Evolutionary conservation across 2,888 invertebrate species (phyloP).

Genomic region (Brassicogethes aeneus): DNA sequence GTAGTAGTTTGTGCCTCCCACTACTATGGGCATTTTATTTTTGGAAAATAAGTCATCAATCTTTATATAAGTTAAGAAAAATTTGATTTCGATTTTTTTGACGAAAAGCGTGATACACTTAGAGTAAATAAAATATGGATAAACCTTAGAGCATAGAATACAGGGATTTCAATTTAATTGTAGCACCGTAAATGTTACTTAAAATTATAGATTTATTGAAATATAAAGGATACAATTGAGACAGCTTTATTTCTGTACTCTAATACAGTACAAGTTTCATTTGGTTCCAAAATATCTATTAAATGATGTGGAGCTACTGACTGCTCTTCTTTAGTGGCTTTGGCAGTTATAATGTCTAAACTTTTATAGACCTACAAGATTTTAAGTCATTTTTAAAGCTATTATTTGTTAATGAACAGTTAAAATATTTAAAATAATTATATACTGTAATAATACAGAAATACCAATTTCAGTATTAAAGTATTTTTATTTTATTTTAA

Average conservation of each 20-base stretch:
- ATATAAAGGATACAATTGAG: constrained; percentile 67
- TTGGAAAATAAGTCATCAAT: constrained; percentile 62
- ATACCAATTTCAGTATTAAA: too few relatives aligned
- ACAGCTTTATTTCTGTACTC: constrained; percentile 76
- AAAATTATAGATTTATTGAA: neutral
- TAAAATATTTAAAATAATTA: too few relatives aligned
- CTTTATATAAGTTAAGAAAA: constrained; percentile 46
- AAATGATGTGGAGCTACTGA: constrained; percentile 75
- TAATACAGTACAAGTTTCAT: constrained; percentile 69
- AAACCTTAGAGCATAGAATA: too few relatives aligned
- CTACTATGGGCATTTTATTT: constrained; percentile 79
- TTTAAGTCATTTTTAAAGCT: too few relatives aligned
- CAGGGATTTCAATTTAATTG: too few relatives aligned
- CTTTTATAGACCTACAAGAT: constrained; percentile 88
- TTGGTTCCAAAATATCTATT: constrained; percentile 76
- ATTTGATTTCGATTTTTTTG: too few relatives aligned
- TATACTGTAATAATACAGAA: too few relatives aligned
- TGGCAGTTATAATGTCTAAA: constrained; percentile 87
- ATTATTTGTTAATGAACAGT: too few relatives aligned
- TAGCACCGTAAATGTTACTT: too few relatives aligned
- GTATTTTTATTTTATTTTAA: too few relatives aligned
- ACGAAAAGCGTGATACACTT: too few relatives aligned
- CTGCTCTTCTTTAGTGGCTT: constrained; percentile 76
- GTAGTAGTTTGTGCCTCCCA: constrained; percentile 98
- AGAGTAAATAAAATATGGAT: too few relatives aligned